phyloP scores from a whole-genome alignment of 2,797 vertebrate species.

The Sarcoramphus papa region DNA sequence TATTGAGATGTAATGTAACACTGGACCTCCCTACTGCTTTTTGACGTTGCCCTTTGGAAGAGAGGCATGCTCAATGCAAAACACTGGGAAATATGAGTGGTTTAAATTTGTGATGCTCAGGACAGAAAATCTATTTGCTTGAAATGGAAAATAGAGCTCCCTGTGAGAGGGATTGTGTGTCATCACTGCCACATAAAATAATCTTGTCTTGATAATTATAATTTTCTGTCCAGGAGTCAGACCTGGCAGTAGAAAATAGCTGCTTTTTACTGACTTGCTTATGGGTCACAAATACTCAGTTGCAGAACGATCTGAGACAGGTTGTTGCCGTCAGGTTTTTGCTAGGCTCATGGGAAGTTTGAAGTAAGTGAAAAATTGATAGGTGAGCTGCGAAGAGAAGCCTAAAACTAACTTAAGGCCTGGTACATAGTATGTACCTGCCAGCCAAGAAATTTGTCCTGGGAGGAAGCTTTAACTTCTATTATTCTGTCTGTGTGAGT shows the following conservation, averaged over 20 bases:
- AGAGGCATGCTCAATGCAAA: background rate
- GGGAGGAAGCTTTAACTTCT: background rate
- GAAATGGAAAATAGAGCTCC: background rate
- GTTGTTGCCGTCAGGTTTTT: background rate
- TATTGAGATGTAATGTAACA: background rate
- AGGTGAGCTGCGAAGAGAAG: background rate
- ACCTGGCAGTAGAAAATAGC: background rate
- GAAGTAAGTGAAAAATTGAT: background rate
- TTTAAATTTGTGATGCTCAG: slow-evolving; percentile 2
- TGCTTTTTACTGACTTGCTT: background rate
- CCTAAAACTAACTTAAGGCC: background rate
- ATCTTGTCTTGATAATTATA: background rate
- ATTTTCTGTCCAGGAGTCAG: background rate
- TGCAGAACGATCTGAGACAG: background rate
- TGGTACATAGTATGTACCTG: background rate
- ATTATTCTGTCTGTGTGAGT: background rate
- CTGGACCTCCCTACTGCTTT: background rate
- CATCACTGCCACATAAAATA: background rate
- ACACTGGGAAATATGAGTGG: background rate
- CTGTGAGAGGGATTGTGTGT: background rate
- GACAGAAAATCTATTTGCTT: slow-evolving; percentile 22
- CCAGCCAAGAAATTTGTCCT: background rate
- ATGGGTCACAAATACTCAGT: background rate
- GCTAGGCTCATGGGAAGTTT: background rate
- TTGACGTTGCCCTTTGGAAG: background rate